phyloP scores from a whole-genome alignment of 2,797 vertebrate species.

The Notamacropus eugenii region DNA sequence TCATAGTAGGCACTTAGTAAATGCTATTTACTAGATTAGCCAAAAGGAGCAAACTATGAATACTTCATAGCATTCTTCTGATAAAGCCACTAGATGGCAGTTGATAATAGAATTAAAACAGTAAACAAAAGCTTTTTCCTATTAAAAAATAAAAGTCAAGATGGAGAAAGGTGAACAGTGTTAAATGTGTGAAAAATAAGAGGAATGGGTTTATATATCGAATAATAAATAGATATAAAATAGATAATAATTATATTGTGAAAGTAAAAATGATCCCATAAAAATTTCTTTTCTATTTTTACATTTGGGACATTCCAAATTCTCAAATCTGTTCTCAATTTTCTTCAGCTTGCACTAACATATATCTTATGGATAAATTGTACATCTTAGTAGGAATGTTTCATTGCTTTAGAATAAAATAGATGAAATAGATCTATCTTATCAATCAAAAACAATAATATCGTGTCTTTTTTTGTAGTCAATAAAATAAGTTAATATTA shows the following conservation, averaged over 20 bases:
- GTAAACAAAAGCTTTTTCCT: background rate
- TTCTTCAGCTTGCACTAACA: slow-evolving; percentile 34
- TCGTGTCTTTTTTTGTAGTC: background rate
- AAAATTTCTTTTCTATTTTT: slow-evolving; percentile 31
- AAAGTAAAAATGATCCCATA: slow-evolving; percentile 39
- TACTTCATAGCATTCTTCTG: slow-evolving; percentile 55
- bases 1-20: background rate
- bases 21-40: background rate
- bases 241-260: slow-evolving; percentile 16
- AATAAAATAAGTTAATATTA: background rate
- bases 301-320: slow-evolving; percentile 4
- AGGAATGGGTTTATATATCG: background rate
- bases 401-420: background rate
- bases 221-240: slow-evolving; percentile 38
- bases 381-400: background rate
- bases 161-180: background rate
- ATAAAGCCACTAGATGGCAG: slow-evolving; percentile 81
- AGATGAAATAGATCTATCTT: background rate
- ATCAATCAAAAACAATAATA: background rate
- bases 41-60: background rate
- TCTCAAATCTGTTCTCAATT: slow-evolving; percentile 9
- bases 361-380: slow-evolving; percentile 1
- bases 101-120: slow-evolving; percentile 61
- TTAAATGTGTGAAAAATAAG: slow-evolving; percentile 3
- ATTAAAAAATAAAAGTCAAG: background rate